Evolutionary conservation across 2,888 invertebrate species (phyloP), one percentile per base, ranked within the genome.

Genomic region (Meta bourneti): DNA sequence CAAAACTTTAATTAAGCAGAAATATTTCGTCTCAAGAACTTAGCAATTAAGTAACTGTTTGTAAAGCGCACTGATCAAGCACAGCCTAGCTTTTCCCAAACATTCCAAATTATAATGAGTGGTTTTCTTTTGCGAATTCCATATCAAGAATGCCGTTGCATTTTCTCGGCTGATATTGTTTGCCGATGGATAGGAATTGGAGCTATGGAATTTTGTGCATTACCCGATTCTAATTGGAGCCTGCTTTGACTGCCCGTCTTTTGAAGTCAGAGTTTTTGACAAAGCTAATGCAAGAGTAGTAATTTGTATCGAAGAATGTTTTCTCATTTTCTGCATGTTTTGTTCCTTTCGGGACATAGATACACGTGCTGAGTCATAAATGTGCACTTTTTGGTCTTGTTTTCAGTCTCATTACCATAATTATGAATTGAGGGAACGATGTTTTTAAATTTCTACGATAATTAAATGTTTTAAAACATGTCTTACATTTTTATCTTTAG

Each of bases 161-260:
- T 48, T 79, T 11, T 61, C 11, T 61, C 51, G 13, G 34, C 34
- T 52, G 19, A 79, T 79, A 19, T 13, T 61, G 79, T 79, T 34
- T 79, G 61, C 52, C 79, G 20, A 79, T 54, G 34, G 34, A 11
- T 49, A 51, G n/a, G 61, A 11, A 61, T 16, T 9, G 81, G 48
- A 71, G 49, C 49, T 34, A 69, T 51, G 71, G 71, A 82, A 82
- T 82, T 77, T 71, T 19, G 69, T n/a, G 48, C 70, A 49, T 34
- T 48, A 49, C n/a, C n/a, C 71, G 69, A 80, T 82, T 71, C 71
- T 82, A 82, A 82, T 82, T 51, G 70, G 81, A 82, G 70, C 20
- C 48, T n/a, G 69, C 81, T 49, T 82, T 71, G 69, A 34, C 34
- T 49, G 19, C 49, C 6, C 6, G 79, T 79, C 81, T 82, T 82